These are phyloP conservation scores for Hermetia illucens DNA, from an alignment of 1,140 invertebrate species.

Conservation along the genomic window DNA sequence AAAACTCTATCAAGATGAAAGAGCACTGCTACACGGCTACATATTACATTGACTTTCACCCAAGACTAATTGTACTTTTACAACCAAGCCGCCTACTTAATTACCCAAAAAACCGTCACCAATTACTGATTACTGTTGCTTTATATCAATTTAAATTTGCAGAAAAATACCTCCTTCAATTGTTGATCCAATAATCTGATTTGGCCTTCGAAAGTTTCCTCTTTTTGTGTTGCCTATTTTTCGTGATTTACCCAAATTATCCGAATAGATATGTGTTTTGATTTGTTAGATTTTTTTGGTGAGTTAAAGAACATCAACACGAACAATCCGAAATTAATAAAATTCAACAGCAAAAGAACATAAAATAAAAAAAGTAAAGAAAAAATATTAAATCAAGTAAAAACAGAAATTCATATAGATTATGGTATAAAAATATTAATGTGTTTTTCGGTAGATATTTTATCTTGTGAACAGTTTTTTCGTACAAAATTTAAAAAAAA, in stretches of 20 bases:
- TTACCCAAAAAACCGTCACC: background rate
- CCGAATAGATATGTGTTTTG: too few species aligned
- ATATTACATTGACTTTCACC: too few species aligned
- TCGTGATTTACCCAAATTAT: too few species aligned
- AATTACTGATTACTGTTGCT: too few species aligned
- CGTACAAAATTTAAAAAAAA: too few species aligned
- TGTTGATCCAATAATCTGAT: conserved; percentile 83
- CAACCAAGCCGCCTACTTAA: too few species aligned
- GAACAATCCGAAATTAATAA: conserved; percentile 13
- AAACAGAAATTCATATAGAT: conserved; percentile 4
- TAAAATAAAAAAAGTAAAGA: conserved; percentile 12
- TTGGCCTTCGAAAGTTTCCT: conserved; percentile 89
- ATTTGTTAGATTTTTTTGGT: too few species aligned
- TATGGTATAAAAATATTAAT: conserved; percentile 4
- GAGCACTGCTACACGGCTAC: too few species aligned
- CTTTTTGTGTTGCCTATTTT: conserved; percentile 83
- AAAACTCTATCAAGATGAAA: too few species aligned
- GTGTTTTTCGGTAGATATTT: conserved; percentile 28
- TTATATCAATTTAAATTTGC: too few species aligned
- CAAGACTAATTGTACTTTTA: too few species aligned
- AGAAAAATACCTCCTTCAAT: conserved; percentile 78
- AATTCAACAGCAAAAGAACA: conserved; percentile 10
- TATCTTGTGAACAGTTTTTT: conserved; percentile 9
- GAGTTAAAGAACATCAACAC: conserved; percentile 7
- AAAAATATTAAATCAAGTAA: conserved; percentile 9